These are phyloP conservation scores for Drosophila sp. DNA, from an alignment of 1,140 invertebrate species.

Conservation along the genomic window DNA sequence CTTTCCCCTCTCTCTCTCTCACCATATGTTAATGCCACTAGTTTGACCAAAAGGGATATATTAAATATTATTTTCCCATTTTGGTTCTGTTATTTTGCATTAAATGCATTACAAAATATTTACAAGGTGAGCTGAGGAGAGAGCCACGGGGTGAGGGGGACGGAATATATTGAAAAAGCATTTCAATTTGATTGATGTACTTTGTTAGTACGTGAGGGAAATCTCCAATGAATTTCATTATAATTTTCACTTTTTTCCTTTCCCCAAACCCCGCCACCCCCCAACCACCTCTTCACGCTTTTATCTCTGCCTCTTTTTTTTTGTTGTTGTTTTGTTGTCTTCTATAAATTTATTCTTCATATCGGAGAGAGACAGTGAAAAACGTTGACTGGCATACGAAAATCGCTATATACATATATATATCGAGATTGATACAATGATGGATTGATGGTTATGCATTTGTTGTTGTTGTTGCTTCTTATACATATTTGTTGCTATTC, in stretches of 20 bases:
- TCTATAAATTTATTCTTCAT: conserved; percentile 33
- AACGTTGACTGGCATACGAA: conserved; percentile 62
- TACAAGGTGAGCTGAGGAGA: not conserved
- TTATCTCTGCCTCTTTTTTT: not conserved
- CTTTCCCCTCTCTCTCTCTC: not conserved
- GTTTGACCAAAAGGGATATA: not conserved
- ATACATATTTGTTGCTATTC: conserved; percentile 17
- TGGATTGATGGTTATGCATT: conserved; percentile 45
- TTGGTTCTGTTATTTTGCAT: conserved; percentile 31
- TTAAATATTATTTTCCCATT: conserved; percentile 14
- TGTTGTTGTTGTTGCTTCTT: conserved; percentile 28
- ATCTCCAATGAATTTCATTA: conserved; percentile 72
- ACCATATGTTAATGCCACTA: conserved; percentile 5
- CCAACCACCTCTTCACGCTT: not conserved
- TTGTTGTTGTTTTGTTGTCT: conserved; percentile 17
- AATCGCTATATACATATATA: conserved; percentile 18
- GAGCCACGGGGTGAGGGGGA: not conserved
- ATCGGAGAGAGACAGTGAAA: conserved; percentile 19
- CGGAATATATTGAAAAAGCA: conserved; percentile 28
- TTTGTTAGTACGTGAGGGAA: conserved; percentile 59
- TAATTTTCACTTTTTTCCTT: conserved; percentile 42
- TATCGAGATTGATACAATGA: conserved; percentile 60
- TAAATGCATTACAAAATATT: conserved; percentile 59
- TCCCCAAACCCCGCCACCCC: not conserved
- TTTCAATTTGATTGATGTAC: conserved; percentile 76